These are phyloP conservation scores for Poeciliopsis paucimaculata DNA, from an alignment of 2,797 vertebrate species.

Conservation along the genomic window DNA sequence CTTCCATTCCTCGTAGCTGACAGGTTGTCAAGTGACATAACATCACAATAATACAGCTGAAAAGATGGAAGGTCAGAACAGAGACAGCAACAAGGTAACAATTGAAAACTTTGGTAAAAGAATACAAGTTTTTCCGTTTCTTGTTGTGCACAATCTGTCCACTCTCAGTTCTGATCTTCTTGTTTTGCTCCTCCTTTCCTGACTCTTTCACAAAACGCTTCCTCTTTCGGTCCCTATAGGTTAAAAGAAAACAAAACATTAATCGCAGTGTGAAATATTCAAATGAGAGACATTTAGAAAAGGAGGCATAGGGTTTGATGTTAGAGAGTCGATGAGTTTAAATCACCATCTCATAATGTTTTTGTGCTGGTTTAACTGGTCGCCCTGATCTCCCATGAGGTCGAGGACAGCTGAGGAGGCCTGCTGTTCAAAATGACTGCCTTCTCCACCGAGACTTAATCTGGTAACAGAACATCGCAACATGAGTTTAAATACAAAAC, in stretches of 20 bases:
- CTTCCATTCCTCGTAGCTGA: conserved; percentile 97
- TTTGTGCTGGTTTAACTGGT: conserved; percentile 83
- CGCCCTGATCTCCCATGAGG: conserved; percentile 91
- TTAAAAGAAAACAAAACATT: neutral
- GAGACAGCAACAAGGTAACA: neutral
- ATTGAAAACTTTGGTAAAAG: conserved; percentile 54
- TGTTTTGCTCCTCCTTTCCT: conserved; percentile 89
- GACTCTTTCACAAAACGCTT: conserved; percentile 91
- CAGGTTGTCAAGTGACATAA: conserved; percentile 65
- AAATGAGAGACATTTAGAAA: neutral
- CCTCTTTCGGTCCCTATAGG: conserved; percentile 91
- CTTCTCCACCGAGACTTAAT: conserved; percentile 81
- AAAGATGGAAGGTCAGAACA: neutral
- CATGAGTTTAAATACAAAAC: neutral
- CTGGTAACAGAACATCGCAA: conserved; percentile 64
- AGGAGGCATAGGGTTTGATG: neutral
- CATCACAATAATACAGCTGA: neutral
- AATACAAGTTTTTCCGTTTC: conserved; percentile 94
- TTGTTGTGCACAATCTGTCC: conserved; percentile 87
- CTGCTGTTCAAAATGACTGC: conserved; percentile 89
- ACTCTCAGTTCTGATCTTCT: conserved; percentile 88
- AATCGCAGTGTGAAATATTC: neutral
- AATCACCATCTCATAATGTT: conserved; percentile 90
- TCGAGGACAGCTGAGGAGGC: conserved; percentile 90
- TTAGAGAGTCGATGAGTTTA: neutral